These are phyloP conservation scores for Montipora sp. DNA, from an alignment of 64 coral and sea anemone genomes.

Conservation along the genomic window DNA sequence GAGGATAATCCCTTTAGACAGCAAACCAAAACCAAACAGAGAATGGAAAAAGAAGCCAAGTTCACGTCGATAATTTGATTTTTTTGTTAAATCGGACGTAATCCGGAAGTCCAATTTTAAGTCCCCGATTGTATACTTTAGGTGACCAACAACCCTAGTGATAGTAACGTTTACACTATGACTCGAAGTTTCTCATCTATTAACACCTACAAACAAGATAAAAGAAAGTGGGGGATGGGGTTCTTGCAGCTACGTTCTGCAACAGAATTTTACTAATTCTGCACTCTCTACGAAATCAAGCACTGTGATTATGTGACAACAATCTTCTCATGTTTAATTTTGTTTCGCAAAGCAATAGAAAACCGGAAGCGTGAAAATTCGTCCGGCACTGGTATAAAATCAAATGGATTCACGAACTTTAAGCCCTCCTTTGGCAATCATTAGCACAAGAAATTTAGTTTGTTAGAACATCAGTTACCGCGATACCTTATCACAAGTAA, in stretches of 20 bases:
- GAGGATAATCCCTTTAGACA: not conserved
- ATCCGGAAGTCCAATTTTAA: not conserved
- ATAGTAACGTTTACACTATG: not conserved
- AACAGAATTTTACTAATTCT: not conserved
- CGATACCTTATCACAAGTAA: not conserved
- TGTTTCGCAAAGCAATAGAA: not conserved
- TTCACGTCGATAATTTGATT: not conserved
- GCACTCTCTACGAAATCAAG: not conserved
- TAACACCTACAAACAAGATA: not conserved
- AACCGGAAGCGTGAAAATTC: not conserved
- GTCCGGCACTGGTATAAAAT: not conserved
- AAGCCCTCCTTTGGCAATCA: too few species aligned
- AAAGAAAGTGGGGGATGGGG: not conserved
- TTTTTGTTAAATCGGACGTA: not conserved
- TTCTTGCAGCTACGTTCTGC: not conserved
- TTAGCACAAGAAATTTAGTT: not conserved
- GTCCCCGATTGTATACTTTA: not conserved
- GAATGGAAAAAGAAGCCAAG: not conserved
- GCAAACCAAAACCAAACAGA: not conserved
- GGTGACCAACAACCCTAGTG: too few species aligned
- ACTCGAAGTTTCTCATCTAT: not conserved
- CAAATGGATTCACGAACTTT: not conserved
- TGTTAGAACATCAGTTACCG: not conserved
- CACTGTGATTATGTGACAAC: not conserved
- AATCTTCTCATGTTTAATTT: not conserved